Base-by-base conservation (phyloP, 2,797 vertebrate genomes). In the Malacoctenus gilli region DNA sequence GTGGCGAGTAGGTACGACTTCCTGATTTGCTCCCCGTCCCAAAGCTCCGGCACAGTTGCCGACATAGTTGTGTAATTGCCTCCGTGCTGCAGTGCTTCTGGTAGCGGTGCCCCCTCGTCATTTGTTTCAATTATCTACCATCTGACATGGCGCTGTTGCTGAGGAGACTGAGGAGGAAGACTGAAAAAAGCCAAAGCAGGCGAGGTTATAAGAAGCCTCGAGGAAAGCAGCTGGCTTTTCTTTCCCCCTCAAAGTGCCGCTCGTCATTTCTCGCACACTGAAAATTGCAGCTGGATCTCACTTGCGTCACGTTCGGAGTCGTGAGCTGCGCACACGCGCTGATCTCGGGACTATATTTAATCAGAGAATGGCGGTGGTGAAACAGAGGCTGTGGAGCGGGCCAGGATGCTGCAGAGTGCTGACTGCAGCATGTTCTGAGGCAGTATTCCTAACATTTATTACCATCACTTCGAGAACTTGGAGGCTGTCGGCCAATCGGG, bases 111-210 rank as follows among this genome's bases (percentile, higher is more conserved):
- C 48, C 53, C 48, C 53, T n/a, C 53, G 65, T 83, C 55, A 59
- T 88, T 81, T 77, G 54, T 80, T 85, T 82, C 51, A 72, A 14
- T 85, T 64, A 75, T 67, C 72, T 54, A 31, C 51, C 48, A 51
- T 75, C 69, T 77, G 64, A 82, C 51, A 28, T 48, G 39, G 14
- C 4, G 4, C 43, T 34, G 42, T 68, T 61, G 43, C 66, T 42
- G 62, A 56, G 43, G 38, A 64, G 56, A 57, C 34, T 2, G 15
- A 10, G 47, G 38, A 37, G 32, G 42, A 56, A 21, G 18, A 42
- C 1, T 1, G 3, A 10, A 41, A 22, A 37, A 12, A 44, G 16
- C 10, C 9, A n/a, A n/a, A n/a, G 44, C 21, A 8, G 31, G 20
- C 8, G 3, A 21, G 4, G 20, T 56, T 72, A 52, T 8, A 51